A percentile compares a stretch with the other conserved stretches of the same genome.
phyloP scores from a whole-genome alignment of 2,113 vertebrate species.

The Xenopus laevis region DNA sequence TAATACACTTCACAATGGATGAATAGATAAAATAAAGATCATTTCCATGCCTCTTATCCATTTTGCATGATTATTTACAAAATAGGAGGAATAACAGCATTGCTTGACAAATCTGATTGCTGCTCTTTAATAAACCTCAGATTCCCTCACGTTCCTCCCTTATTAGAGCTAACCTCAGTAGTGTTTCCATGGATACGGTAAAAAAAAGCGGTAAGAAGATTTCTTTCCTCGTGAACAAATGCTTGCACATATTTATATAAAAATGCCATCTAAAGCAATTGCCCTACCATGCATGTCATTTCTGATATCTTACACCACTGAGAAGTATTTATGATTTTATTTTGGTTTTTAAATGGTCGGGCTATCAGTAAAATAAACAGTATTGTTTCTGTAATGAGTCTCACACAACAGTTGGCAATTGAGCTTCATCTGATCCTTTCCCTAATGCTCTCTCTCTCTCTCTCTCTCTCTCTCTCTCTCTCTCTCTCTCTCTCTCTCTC shows the following conservation, averaged over 20 bases:
- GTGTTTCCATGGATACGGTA: conserved; percentile 38
- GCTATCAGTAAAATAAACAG: no score
- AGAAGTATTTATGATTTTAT: conserved; percentile 6
- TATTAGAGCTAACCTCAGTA: conserved; percentile 14
- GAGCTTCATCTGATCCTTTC: no score
- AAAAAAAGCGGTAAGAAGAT: conserved; percentile 19
- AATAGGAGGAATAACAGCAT: no score
- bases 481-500: no score
- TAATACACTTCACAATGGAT: no score
- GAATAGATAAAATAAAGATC: no score
- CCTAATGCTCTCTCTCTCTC: no score
- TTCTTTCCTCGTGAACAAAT: conserved; percentile 34
- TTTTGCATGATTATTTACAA: no score
- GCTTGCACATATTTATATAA: conserved; percentile 13
- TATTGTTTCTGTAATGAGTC: no score
- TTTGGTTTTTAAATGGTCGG: not conserved
- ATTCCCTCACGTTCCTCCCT: not conserved
- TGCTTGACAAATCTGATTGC: not conserved
- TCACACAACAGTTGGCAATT: no score
- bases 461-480: no score
- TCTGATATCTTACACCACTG: conserved; percentile 4
- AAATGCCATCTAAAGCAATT: conserved; percentile 7
- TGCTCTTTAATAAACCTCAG: conserved; percentile 4
- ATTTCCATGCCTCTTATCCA: no score
- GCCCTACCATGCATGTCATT: not conserved